These are phyloP conservation scores for human (Homo sapiens) DNA, from an alignment of 2,113 vertebrate species.

Conservation along the genomic window DNA sequence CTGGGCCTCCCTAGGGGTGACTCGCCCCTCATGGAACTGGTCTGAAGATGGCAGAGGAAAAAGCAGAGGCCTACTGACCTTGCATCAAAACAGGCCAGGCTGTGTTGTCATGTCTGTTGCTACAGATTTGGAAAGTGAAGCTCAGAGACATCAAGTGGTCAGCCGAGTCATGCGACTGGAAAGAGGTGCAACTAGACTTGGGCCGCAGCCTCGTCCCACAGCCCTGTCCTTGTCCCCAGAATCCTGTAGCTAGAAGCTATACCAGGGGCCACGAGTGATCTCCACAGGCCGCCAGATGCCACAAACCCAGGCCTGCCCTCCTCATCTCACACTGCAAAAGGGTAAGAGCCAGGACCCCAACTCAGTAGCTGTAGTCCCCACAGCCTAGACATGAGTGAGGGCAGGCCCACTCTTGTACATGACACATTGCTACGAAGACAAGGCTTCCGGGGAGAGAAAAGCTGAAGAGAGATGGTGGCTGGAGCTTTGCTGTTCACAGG, in stretches of 20 bases:
- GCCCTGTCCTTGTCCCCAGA: neutral
- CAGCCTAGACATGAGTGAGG: neutral
- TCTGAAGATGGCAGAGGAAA: neutral
- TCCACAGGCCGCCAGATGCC: neutral
- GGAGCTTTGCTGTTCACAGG: too few species aligned
- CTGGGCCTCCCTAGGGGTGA: fast-evolving
- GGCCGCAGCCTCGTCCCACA: neutral
- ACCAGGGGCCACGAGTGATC: neutral
- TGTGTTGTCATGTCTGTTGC: neutral
- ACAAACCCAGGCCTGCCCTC: neutral
- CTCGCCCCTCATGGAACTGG: too few species aligned
- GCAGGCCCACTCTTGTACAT: neutral
- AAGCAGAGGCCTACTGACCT: neutral
- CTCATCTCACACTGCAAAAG: neutral
- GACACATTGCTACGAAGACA: neutral
- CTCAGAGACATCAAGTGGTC: neutral
- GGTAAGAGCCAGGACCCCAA: neutral
- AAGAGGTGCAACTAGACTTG: neutral
- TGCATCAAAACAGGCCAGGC: neutral
- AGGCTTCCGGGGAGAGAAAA: neutral
- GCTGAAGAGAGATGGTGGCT: neutral
- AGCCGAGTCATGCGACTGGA: neutral
- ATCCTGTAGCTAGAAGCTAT: fast-evolving
- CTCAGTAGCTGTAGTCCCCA: neutral
- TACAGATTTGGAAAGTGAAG: neutral